Evolutionary conservation across 2,113 vertebrate species (phyloP), one percentile per base, ranked within the genome.

Genomic region (Pseudopipra pipra): DNA sequence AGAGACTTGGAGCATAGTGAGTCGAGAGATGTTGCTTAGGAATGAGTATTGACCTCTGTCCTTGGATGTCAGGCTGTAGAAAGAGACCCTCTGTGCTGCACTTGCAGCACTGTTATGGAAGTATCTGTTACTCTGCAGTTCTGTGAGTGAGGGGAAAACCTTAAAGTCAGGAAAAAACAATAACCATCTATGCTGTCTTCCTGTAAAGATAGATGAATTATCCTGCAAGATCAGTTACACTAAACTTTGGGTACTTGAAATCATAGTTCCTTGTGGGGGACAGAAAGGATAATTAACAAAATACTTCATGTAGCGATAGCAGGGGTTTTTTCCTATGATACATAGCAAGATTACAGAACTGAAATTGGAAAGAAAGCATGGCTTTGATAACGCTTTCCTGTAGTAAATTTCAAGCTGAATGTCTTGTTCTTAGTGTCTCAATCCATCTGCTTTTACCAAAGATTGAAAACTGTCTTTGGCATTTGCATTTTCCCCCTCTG

Each of bases 321-420:
- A 7, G 0, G n/a, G n/a, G 0, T 0, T 18, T 25, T 59, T 86
- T 62, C 63, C 19, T 93, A 5, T 31, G 59, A 27, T 76, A 62
- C 20, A 67, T 25, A 41, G 16, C 47, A 67, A 54, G 46, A 41
- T 85, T 14, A 47, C 49, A 78, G 58, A 89, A 44, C 12, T 56
- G 41, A 86, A 80, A 35, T 58, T 67, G 77, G 61, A 71, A 81
- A 59, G 35, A 47, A 59, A 77, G 27, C 6, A 14, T 27, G 46
- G 47, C 49, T 95, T 95, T 67, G 44, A 6, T 56, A 78, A n/a
- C 55, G 21, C 39, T 80, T 78, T 15, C 9, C 37, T 85, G 33
- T 55, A 44, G 59, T 71, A 86, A 93, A 77, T 91, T 43, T 72
- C 33, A 78, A 62, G 31, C 59, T 63, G 63, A 56, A 59, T 31